These are phyloP conservation scores for Anolis carolinensis DNA, from an alignment of 2,113 vertebrate genomes.

Conservation along the genomic window DNA sequence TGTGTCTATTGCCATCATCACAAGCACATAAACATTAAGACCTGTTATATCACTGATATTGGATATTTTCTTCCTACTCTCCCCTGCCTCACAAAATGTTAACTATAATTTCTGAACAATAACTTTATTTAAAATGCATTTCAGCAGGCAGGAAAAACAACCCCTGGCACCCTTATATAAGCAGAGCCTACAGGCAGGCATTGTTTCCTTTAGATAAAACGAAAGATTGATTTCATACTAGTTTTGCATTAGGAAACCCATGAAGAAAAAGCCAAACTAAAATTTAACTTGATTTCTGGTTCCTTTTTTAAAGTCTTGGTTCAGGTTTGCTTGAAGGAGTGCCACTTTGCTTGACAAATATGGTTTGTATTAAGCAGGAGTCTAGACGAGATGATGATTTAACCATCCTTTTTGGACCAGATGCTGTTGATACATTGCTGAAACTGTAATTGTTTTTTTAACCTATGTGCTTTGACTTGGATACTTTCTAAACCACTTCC, in stretches of 20 bases:
- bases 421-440: neutral
- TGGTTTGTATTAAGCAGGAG: conserved; percentile 15
- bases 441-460: conserved; percentile 3
- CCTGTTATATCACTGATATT: neutral
- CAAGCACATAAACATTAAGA: neutral
- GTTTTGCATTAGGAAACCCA: neutral
- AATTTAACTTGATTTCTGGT: neutral
- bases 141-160: neutral
- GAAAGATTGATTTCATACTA: neutral
- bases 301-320: neutral
- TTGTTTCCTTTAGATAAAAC: neutral
- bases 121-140: neutral
- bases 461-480: neutral
- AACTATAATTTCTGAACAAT: neutral
- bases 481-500: conserved; percentile 28
- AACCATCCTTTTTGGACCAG: conserved; percentile 5
- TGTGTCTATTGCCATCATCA: too few species aligned
- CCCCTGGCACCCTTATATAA: neutral
- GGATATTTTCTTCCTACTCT: neutral
- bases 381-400: conserved; percentile 19
- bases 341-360: neutral
- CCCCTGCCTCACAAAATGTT: neutral
- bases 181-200: neutral
- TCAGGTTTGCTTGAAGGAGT: neutral
- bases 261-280: neutral